A percentile compares a stretch with the other conserved stretches of the same genome.
Conservation (phyloP, 2,888 invertebrate species). For the Nudaria mundana region DNA sequence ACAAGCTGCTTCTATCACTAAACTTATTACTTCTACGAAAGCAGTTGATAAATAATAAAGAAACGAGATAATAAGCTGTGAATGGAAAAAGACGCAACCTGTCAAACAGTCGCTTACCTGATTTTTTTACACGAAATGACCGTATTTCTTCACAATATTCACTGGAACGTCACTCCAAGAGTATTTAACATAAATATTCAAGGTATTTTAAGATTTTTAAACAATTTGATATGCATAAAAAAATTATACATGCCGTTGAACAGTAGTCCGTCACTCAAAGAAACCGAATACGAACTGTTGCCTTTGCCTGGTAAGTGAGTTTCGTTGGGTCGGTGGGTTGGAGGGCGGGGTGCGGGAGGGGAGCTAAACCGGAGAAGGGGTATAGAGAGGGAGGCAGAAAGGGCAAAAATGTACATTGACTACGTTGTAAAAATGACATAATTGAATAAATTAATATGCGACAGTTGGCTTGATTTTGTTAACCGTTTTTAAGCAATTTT, state of each 20-base stretch:
- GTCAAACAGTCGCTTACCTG: slow-evolving; percentile 76
- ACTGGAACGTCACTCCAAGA: slow-evolving; percentile 68
- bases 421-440: slow-evolving; percentile 27
- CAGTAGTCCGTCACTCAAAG: slow-evolving; percentile 75
- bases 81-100: slow-evolving; percentile 76
- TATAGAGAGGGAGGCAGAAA: slow-evolving; percentile 62
- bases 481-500: slow-evolving; percentile 10
- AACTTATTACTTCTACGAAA: slow-evolving; percentile 37
- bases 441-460: slow-evolving; percentile 1
- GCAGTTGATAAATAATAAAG: slow-evolving; percentile 50
- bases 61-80: slow-evolving; percentile 51
- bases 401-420: slow-evolving; percentile 48
- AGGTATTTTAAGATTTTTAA: slow-evolving; percentile 77
- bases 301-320: slow-evolving; percentile 46
- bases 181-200: slow-evolving; percentile 59
- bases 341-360: slow-evolving; percentile 50
- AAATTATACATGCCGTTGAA: slow-evolving; percentile 74
- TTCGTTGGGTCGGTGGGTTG: slow-evolving; percentile 61
- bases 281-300: slow-evolving; percentile 83
- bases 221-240: slow-evolving; percentile 76
- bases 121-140: slow-evolving; percentile 66
- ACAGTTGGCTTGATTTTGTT: slow-evolving; percentile 13
- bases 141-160: slow-evolving; percentile 65
- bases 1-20: slow-evolving; percentile 25
- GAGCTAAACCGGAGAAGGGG: slow-evolving; percentile 74